Base-by-base conservation (phyloP, 2,888 invertebrate species). In the Notodonta ziczac region DNA sequence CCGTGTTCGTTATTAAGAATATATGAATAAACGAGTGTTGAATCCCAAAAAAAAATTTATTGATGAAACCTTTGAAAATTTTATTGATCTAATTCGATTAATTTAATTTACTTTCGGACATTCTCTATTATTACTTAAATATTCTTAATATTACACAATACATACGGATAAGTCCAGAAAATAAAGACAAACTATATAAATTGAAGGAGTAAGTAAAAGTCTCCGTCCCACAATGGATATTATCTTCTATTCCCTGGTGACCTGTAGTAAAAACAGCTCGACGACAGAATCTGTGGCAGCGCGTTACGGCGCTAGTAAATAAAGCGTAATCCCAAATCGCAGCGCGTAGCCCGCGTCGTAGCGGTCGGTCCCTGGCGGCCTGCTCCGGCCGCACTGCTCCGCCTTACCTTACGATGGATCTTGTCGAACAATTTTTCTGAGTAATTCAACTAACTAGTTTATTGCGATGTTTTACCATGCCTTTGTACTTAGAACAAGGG, bases 291-390 rank as follows among this genome's bases (percentile, higher is more conserved):
- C 52, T 52, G 52, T 32, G 24, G 52, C 32, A 4, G 52, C 24
- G 52, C 40, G 13, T 53, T 53, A 53, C 13, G 53, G n/a, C 9
- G 55, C 55, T 40, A 40, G 40, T 40, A 14, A 40, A 55, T 40
- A 55, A 55, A 14, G 16, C 14, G 55, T 55, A 55, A 40, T 55
- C 55, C 55, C 55, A 14, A 55, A 4, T 14, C 40, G 7, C 55
- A 40, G 40, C 35, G 16, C 40, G 55, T 55, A 55, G 40, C 32
- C 40, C 40, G n/a, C 12, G 55, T 40, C 40, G 40, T 55, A 40
- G 9, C 52, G 24, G 24, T 4, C 40, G 7, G n/a, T n/a, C 53
- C 13, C 53, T n/a, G 10, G 16, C 35, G 32, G 35, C 5, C 35
- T 35, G 13, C 35, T 35, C 50, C 16, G 50, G n/a, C n/a, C n/a